Evolutionary conservation across 2,888 invertebrate species (phyloP).

Genomic region (Cerceris ruficornis): DNA sequence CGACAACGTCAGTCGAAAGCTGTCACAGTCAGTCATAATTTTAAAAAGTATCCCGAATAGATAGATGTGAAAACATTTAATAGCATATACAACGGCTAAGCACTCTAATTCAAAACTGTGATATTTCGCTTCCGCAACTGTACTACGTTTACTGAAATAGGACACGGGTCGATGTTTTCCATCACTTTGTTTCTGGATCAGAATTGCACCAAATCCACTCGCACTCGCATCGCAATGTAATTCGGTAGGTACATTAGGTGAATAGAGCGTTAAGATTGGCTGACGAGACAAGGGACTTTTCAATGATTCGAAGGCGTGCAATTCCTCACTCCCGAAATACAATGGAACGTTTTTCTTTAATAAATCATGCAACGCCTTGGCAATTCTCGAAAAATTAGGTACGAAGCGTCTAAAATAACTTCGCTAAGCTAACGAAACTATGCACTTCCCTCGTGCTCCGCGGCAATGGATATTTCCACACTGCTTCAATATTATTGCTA

Average conservation of each 20-base stretch:
- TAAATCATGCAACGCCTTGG: constrained; percentile 70
- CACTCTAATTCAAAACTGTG: constrained; percentile 12
- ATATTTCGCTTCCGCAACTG: constrained; percentile 1
- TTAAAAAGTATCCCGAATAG: not conserved
- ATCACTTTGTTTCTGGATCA: not conserved
- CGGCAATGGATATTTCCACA: constrained; percentile 63
- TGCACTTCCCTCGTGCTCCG: constrained; percentile 54
- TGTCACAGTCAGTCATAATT: constrained; percentile 15
- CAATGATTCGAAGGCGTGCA: constrained; percentile 45
- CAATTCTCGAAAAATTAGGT: constrained; percentile 54
- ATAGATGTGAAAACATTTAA: constrained; percentile 12
- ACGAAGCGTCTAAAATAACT: constrained; percentile 70
- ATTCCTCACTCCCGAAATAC: constrained; percentile 19
- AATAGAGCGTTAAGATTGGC: constrained; percentile 1
- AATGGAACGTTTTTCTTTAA: constrained; percentile 34
- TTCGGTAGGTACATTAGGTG: not conserved
- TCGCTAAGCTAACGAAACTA: constrained; percentile 66
- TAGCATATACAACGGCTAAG: not conserved
- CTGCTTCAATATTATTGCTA: constrained; percentile 51
- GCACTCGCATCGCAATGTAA: constrained; percentile 7
- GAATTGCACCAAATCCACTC: constrained; percentile 1
- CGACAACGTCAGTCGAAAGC: not conserved
- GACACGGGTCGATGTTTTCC: not conserved
- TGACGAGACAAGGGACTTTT: constrained; percentile 39
- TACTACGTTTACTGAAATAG: not conserved